phyloP scores from a whole-genome alignment of 92 coral and sea anemone genomes.

The Pocillopora grandis region DNA sequence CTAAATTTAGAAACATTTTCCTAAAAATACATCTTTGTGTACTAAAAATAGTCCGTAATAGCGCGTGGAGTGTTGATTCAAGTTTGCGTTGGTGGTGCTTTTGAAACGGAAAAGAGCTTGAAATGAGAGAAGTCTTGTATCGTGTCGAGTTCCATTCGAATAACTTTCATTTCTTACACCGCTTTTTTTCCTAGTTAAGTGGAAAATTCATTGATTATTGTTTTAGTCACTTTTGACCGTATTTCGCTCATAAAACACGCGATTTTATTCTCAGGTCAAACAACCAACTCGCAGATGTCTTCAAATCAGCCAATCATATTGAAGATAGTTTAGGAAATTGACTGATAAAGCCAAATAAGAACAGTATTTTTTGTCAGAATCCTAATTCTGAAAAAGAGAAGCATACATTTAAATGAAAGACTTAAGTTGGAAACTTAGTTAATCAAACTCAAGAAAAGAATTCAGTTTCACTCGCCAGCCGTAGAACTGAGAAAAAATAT shows the following conservation, averaged over 20 bases:
- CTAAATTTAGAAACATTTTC: no score
- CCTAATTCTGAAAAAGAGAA: not conserved
- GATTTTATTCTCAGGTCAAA: not conserved
- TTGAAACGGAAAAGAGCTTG: not conserved
- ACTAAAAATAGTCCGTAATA: no score
- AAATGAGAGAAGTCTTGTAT: not conserved
- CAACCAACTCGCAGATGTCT: slow-evolving; percentile 21
- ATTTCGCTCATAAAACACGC: not conserved
- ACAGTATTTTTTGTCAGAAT: slow-evolving; percentile 13
- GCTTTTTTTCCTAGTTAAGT: not conserved
- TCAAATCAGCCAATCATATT: slow-evolving; percentile 13
- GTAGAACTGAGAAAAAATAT: not conserved
- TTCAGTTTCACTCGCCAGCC: not conserved
- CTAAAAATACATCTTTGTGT: no score
- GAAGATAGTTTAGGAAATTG: slow-evolving; percentile 8
- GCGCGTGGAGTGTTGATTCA: no score
- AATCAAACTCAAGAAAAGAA: not conserved
- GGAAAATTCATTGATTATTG: not conserved
- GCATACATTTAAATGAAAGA: no score
- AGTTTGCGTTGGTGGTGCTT: not conserved
- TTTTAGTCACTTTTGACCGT: no score
- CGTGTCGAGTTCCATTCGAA: not conserved
- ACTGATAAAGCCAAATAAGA: slow-evolving; percentile 16
- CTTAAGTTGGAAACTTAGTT: not conserved
- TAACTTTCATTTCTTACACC: not conserved